Evolutionary conservation across 2,888 invertebrate species (phyloP).

Genomic region (Eilema caniola): DNA sequence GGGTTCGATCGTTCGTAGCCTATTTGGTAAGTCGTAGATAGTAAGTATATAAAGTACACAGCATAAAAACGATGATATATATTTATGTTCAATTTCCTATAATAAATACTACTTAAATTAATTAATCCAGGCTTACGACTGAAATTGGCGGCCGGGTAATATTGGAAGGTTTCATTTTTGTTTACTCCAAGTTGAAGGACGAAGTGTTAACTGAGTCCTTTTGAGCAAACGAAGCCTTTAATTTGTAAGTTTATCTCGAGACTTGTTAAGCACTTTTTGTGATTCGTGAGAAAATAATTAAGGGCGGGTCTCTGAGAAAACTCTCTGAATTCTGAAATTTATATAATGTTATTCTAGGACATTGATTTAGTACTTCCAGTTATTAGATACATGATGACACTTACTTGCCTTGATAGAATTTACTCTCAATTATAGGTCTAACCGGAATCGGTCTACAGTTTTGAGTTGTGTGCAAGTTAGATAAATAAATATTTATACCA

Average conservation of each 20-base stretch:
- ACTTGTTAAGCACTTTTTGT: background rate
- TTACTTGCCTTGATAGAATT: no score
- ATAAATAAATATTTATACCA: no score
- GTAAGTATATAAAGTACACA: no score
- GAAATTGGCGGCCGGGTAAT: background rate
- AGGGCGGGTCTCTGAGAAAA: no score
- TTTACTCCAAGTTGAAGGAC: background rate
- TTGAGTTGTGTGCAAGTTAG: no score
- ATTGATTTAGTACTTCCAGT: no score
- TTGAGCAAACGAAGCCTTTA: background rate
- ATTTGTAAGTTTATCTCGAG: background rate
- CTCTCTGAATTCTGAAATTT: no score
- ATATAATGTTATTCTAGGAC: no score
- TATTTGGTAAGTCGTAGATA: no score
- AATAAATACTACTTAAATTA: background rate
- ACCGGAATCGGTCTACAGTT: no score
- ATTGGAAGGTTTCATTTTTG: background rate
- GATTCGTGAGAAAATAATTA: background rate
- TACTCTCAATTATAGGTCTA: no score
- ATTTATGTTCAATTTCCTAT: background rate
- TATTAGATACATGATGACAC: background rate
- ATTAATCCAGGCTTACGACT: background rate
- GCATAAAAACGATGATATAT: background rate
- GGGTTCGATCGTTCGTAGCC: no score
- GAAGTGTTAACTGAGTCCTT: background rate